These are phyloP conservation scores for Syrmaticus mikado DNA, from an alignment of 2,113 vertebrate genomes.

Conservation along the genomic window DNA sequence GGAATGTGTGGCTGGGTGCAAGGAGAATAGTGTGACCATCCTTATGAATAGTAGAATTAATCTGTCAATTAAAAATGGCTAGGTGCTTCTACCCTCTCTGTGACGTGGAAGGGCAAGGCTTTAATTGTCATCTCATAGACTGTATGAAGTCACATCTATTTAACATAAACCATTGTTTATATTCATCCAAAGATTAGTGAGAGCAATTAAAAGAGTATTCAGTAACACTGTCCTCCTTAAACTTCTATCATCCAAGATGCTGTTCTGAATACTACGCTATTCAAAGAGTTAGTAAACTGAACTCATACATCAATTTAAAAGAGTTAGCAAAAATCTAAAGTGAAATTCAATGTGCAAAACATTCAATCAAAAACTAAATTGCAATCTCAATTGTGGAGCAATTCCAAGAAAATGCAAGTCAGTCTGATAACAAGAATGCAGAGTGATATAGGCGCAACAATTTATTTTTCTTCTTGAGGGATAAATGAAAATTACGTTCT, in stretches of 20 bases:
- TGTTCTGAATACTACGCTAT: neutral
- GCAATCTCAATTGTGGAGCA: constrained; percentile 33
- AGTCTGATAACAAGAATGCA: constrained; percentile 23
- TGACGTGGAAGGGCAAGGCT: neutral
- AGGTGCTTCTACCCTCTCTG: neutral
- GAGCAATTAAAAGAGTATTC: neutral
- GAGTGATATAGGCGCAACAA: constrained; percentile 8
- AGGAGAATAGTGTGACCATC: neutral
- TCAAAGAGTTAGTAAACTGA: constrained; percentile 11
- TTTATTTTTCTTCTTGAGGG: constrained; percentile 24
- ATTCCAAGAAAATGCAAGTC: constrained; percentile 58
- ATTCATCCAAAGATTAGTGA: neutral
- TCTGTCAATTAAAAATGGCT: neutral
- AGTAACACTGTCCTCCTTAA: neutral
- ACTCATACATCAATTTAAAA: neutral
- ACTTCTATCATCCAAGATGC: neutral
- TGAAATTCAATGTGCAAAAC: constrained; percentile 59
- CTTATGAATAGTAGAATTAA: neutral
- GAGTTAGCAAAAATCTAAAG: constrained; percentile 49
- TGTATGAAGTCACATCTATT: neutral
- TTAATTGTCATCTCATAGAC: neutral
- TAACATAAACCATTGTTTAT: neutral
- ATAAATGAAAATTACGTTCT: constrained; percentile 49
- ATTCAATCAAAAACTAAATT: constrained; percentile 61
- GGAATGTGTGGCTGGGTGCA: neutral